phyloP scores from a whole-genome alignment of 2,888 invertebrate species.

The Aproaerema taeniolella region DNA sequence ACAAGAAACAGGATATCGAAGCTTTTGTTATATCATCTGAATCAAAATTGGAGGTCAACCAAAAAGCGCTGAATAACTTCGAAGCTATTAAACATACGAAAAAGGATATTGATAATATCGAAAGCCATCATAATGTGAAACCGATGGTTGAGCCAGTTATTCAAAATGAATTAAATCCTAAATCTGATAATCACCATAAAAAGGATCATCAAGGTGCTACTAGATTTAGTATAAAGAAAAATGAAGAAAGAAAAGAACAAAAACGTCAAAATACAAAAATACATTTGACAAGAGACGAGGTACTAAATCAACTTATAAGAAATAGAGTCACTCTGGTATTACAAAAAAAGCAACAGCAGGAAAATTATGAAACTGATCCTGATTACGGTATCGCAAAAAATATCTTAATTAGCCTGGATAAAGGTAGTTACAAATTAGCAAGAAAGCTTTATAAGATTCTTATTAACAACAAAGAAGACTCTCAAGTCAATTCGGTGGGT shows the following conservation, averaged over 20 bases:
- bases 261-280: conserved; percentile 15
- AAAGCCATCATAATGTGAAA: not conserved
- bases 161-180: no score
- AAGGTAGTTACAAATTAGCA: conserved; percentile 45
- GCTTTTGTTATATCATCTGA: conserved; percentile 42
- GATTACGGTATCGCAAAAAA: conserved; percentile 49
- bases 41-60: conserved; percentile 35
- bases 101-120: no score
- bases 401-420: conserved; percentile 43
- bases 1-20: conserved; percentile 30
- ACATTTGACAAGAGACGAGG: conserved; percentile 45
- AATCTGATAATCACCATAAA: no score
- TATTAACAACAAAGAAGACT: conserved; percentile 14
- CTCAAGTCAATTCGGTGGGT: not conserved
- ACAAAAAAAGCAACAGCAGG: conserved; percentile 35
- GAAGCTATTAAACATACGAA: conserved; percentile 18
- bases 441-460: conserved; percentile 53
- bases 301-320: conserved; percentile 53
- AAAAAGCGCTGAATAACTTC: conserved; percentile 32
- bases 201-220: no score
- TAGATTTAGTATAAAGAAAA: not conserved
- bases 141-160: no score
- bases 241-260: not conserved
- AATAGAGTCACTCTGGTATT: conserved; percentile 47
- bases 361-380: conserved; percentile 32